These are phyloP conservation scores for Eubucco bourcierii DNA, from an alignment of 2,113 vertebrate genomes.

Conservation along the genomic window DNA sequence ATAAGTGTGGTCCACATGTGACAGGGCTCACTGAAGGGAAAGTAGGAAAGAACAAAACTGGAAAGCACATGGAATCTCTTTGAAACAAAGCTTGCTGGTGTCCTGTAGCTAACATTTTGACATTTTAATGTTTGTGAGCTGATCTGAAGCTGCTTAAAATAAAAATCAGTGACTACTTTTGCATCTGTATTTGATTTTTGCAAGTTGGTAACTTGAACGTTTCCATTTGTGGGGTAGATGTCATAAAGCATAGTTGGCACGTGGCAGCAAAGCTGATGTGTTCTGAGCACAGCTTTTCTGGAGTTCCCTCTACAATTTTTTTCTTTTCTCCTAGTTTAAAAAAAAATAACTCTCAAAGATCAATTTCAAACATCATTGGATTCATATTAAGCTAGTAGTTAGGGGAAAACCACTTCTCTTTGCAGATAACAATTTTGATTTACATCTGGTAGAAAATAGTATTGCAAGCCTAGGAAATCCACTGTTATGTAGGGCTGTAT, in stretches of 20 bases:
- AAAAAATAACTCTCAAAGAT: neutral
- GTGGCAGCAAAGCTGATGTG: conserved; percentile 11
- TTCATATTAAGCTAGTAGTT: conserved; percentile 57
- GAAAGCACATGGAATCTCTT: conserved; percentile 39
- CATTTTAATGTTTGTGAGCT: conserved; percentile 43
- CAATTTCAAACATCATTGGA: conserved; percentile 8
- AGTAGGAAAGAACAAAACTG: conserved; percentile 10
- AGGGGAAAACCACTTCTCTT: conserved; percentile 60
- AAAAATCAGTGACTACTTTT: conserved; percentile 53
- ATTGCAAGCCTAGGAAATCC: conserved; percentile 56
- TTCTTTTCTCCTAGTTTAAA: neutral
- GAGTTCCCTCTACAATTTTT: neutral
- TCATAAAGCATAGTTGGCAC: conserved; percentile 50
- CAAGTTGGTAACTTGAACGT: conserved; percentile 63
- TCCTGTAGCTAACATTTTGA: conserved; percentile 64
- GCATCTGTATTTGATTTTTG: conserved; percentile 68
- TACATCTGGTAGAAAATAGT: conserved; percentile 35
- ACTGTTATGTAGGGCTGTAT: conserved; percentile 50
- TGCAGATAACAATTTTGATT: conserved; percentile 8
- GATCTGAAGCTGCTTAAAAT: conserved; percentile 70
- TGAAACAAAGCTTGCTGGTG: conserved; percentile 63
- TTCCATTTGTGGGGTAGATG: conserved; percentile 60
- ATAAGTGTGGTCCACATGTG: neutral
- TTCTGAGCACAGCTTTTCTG: conserved; percentile 58
- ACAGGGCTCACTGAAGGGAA: neutral